Percentiles rank a stretch among this genome's conserved stretches.
phyloP scores from a whole-genome alignment of 1,140 invertebrate genomes.

The Uloborus diversus region DNA sequence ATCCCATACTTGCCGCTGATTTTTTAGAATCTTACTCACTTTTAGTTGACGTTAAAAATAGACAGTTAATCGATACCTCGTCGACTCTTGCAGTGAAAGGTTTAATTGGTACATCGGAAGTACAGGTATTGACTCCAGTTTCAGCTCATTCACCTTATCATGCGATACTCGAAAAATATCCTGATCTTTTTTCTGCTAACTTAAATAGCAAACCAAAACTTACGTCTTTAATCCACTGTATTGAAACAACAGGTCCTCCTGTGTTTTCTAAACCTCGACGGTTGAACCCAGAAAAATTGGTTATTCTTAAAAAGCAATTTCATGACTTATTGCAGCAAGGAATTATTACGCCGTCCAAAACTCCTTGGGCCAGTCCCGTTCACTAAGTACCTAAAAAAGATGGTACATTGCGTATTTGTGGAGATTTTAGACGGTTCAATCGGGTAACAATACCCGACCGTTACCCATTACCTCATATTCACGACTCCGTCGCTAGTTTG shows the following conservation, averaged over 20 bases:
- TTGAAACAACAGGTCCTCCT: neutral
- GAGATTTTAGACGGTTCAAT: neutral
- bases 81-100: neutral
- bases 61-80: neutral
- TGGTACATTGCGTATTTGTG: neutral
- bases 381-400: neutral
- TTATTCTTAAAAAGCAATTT: neutral
- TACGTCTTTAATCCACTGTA: neutral
- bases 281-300: neutral
- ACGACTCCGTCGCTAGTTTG: neutral
- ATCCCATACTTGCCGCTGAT: neutral
- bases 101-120: neutral
- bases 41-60: constrained; percentile 1
- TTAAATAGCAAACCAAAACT: neutral
- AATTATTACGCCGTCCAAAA: neutral
- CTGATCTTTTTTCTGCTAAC: neutral
- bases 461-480: neutral
- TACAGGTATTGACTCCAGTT: neutral
- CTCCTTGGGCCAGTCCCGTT: neutral
- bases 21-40: neutral
- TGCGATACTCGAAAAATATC: neutral
- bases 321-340: neutral
- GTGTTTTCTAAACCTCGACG: neutral
- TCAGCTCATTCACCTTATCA: neutral
- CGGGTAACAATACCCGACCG: neutral